phyloP scores from a whole-genome alignment of 2,113 vertebrate species.

The Physeter macrocephalus region DNA sequence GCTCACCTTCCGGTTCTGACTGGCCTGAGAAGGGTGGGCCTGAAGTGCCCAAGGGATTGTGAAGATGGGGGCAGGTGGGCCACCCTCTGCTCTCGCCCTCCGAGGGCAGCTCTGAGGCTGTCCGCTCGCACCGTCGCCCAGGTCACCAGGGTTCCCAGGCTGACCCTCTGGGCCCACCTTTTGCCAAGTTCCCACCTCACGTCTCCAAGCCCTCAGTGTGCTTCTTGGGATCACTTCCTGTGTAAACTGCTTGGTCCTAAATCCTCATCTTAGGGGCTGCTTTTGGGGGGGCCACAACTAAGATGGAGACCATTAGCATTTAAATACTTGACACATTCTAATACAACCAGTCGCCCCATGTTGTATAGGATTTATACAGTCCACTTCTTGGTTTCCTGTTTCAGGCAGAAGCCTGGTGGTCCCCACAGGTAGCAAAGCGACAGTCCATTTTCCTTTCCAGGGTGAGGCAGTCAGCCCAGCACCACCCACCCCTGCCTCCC shows the following conservation, averaged over 20 bases:
- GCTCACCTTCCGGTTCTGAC: background rate
- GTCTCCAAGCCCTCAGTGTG: background rate
- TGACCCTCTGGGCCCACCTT: background rate
- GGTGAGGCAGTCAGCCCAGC: background rate
- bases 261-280: background rate
- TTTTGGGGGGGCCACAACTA: background rate
- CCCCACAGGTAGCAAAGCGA: background rate
- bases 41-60: background rate
- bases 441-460: background rate
- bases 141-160: background rate
- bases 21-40: fast-evolving
- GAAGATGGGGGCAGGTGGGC: background rate
- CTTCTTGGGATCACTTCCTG: background rate
- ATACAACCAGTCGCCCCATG: background rate
- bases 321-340: background rate
- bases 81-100: background rate
- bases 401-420: background rate
- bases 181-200: background rate
- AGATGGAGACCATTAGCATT: background rate
- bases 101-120: background rate
- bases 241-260: background rate
- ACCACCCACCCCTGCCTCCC: too few relatives aligned
- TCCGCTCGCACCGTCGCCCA: fast-evolving
- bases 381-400: background rate
- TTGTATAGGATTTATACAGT: background rate